Conservation (phyloP, 2,797 vertebrate species). For the Pogonophryne albipinna region DNA sequence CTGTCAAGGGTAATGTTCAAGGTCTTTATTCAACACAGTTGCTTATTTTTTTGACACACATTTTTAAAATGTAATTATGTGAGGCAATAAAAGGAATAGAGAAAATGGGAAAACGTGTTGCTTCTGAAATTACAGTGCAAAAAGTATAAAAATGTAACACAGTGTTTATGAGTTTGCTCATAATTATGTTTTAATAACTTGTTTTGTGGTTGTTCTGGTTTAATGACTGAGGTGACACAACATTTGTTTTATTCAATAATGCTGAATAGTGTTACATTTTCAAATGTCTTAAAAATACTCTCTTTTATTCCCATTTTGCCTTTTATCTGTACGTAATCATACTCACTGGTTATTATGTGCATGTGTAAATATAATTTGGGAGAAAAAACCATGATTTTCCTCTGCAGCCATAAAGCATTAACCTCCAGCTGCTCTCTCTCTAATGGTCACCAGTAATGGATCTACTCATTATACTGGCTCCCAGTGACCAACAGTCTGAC, state of each 20-base stretch:
- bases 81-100: too few relatives aligned
- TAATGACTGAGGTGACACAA: background rate
- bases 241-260: background rate
- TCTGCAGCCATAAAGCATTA: conserved; percentile 32
- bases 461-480: conserved; percentile 49
- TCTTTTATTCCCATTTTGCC: background rate
- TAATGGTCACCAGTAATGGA: conserved; percentile 50
- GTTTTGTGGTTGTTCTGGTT: background rate
- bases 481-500: conserved; percentile 29
- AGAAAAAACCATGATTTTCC: conserved; percentile 10
- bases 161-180: too few relatives aligned
- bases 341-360: background rate
- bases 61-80: background rate
- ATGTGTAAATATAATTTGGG: conserved; percentile 24
- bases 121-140: background rate
- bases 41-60: too few relatives aligned
- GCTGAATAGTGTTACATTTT: background rate
- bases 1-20: background rate
- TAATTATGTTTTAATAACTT: background rate
- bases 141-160: background rate
- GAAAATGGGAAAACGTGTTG: background rate
- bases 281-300: background rate
- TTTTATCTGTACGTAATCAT: background rate
- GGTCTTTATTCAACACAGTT: background rate
- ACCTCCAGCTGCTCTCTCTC: conserved; percentile 44